A percentile compares a stretch with the other conserved stretches of the same genome.
Conservation (phyloP, 1,140 invertebrate genomes). For the Diachasma alloeum region DNA sequence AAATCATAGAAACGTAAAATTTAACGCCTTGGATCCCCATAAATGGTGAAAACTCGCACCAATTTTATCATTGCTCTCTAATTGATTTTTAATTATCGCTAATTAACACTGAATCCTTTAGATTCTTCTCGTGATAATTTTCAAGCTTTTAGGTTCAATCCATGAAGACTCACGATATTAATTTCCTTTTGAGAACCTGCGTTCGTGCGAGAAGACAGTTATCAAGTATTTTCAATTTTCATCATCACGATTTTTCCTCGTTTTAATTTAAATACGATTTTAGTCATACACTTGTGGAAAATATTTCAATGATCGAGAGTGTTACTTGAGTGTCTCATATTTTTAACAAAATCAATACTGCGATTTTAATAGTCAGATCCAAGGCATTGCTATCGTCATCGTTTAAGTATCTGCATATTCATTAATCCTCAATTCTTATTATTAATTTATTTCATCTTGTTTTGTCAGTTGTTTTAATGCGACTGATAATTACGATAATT, state of each 20-base stretch:
- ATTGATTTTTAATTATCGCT: not conserved
- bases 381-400: slow-evolving; percentile 55
- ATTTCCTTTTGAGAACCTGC: not conserved
- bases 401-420: slow-evolving; percentile 34
- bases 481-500: slow-evolving; percentile 5
- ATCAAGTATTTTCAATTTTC: not conserved
- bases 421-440: not conserved
- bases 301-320: slow-evolving; percentile 12
- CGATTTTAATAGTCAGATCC: slow-evolving; percentile 42
- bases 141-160: slow-evolving; percentile 4
- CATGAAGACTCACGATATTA: not conserved
- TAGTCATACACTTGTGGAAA: not conserved
- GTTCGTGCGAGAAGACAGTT: not conserved
- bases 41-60: slow-evolving; percentile 22
- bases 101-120: not conserved
- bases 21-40: slow-evolving; percentile 22
- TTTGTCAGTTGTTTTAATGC: not conserved
- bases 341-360: slow-evolving; percentile 23
- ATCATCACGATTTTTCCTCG: not conserved
- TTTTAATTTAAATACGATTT: not conserved
- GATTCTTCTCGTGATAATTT: not conserved
- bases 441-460: not conserved
- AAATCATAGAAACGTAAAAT: not conserved
- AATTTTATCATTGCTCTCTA: slow-evolving; percentile 19
- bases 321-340: slow-evolving; percentile 13